Percentiles rank a stretch among this genome's conserved stretches.
Conservation (phyloP, 2,888 invertebrate genomes). For the Drosophila mimetica region DNA sequence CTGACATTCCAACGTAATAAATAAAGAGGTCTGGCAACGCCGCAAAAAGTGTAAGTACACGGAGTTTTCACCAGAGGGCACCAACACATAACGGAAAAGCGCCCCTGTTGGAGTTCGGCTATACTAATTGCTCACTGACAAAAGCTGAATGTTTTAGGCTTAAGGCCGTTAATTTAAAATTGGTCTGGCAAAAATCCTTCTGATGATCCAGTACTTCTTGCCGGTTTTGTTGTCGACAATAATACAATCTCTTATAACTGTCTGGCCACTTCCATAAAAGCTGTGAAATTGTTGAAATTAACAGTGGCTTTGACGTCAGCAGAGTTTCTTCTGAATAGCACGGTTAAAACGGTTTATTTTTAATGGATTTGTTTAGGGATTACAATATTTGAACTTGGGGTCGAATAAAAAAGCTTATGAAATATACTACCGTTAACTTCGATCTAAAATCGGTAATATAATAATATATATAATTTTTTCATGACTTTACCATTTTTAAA, state of each 20-base stretch:
- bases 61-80: neutral
- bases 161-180: too few species aligned
- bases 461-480: too few species aligned
- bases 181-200: neutral
- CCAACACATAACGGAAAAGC: neutral
- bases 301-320: constrained; percentile 89
- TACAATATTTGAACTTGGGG: too few species aligned
- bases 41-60: too few species aligned
- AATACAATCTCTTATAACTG: constrained; percentile 84
- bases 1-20: neutral
- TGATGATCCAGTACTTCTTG: constrained; percentile 57
- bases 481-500: neutral
- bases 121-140: neutral
- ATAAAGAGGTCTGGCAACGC: neutral
- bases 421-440: too few species aligned
- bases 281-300: constrained; percentile 67
- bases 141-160: neutral
- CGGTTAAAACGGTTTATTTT: too few species aligned
- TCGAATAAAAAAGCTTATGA: too few species aligned
- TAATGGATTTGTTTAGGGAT: too few species aligned
- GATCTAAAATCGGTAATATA: too few species aligned
- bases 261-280: constrained; percentile 85
- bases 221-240: constrained; percentile 73
- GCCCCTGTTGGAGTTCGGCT: neutral
- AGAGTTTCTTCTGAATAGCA: too few species aligned